A percentile compares a stretch with the other conserved stretches of the same genome.
Evolutionary conservation across 2,113 vertebrate genomes (phyloP).

Genomic region (Heloderma charlesbogerti): DNA sequence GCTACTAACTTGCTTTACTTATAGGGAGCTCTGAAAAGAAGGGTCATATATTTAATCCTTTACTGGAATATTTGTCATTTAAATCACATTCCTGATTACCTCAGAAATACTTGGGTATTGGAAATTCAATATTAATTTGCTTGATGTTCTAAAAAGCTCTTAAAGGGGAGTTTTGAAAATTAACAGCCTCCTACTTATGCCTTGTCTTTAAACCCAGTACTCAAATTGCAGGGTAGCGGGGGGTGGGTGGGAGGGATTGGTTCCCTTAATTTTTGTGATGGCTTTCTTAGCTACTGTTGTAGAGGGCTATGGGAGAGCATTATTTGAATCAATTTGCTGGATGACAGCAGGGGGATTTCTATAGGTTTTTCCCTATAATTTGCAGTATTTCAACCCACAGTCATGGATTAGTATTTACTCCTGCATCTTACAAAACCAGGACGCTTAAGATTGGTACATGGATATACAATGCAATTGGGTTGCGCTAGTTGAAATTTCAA

Average conservation of each 20-base stretch:
- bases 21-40: neutral
- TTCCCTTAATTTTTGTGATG: neutral
- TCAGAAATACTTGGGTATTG: neutral
- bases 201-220: neutral
- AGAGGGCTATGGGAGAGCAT: neutral
- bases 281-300: neutral
- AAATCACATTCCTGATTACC: neutral
- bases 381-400: neutral
- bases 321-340: neutral
- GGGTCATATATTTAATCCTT: constrained; percentile 18
- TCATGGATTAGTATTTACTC: too few relatives aligned
- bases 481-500: neutral
- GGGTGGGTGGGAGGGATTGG: neutral
- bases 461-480: neutral
- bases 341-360: neutral
- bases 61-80: neutral
- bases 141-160: neutral
- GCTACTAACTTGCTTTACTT: neutral
- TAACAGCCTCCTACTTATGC: neutral
- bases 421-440: too few relatives aligned
- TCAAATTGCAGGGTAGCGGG: too few relatives aligned
- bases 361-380: neutral
- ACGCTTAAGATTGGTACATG: neutral
- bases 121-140: constrained; percentile 30
- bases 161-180: neutral